A percentile compares a stretch with the other conserved stretches of the same genome.
Conservation (phyloP, 2,888 invertebrate species). For the Pseudolycoriella hygida region DNA sequence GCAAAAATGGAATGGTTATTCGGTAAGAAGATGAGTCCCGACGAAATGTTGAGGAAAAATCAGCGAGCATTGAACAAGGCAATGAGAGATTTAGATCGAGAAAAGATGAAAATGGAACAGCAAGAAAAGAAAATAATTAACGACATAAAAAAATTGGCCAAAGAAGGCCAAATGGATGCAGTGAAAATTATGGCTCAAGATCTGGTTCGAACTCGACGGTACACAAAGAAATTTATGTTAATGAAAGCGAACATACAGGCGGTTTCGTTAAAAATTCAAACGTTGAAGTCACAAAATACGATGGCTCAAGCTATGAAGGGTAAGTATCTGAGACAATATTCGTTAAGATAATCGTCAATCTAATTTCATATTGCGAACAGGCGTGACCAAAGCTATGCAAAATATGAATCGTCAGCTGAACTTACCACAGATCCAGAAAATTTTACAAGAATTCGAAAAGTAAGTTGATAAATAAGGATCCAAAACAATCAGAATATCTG, state of each 20-base stretch:
- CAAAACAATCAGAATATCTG: no score
- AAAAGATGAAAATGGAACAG: slow-evolving; percentile 89
- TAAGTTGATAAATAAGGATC: no score
- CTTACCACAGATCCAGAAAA: slow-evolving; percentile 96
- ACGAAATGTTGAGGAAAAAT: slow-evolving; percentile 96
- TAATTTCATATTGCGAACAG: slow-evolving; percentile 12
- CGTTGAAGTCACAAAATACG: slow-evolving; percentile 91
- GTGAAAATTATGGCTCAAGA: slow-evolving; percentile 99
- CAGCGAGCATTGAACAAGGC: slow-evolving; percentile 95
- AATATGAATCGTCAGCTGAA: slow-evolving; percentile 95
- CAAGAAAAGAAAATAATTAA: slow-evolving; percentile 97
- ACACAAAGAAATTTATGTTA: slow-evolving; percentile 95
- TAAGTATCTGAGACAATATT: slow-evolving; percentile 9
- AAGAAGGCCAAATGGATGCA: slow-evolving; percentile 98
- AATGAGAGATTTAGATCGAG: slow-evolving; percentile 92
- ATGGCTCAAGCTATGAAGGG: slow-evolving; percentile 99
- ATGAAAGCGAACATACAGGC: slow-evolving; percentile 99
- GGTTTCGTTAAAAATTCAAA: slow-evolving; percentile 92
- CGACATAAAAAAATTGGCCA: slow-evolving; percentile 97
- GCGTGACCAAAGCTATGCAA: slow-evolving; percentile 95
- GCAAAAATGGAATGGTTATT: slow-evolving; percentile 83
- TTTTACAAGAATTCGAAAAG: slow-evolving; percentile 96
- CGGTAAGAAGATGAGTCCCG: slow-evolving; percentile 89
- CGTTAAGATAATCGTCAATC: not conserved
- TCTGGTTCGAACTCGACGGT: slow-evolving; percentile 84